Percentiles rank a stretch among this genome's conserved stretches.
phyloP scores from a whole-genome alignment of 2,113 vertebrate species.

The Crotalus viridis region DNA sequence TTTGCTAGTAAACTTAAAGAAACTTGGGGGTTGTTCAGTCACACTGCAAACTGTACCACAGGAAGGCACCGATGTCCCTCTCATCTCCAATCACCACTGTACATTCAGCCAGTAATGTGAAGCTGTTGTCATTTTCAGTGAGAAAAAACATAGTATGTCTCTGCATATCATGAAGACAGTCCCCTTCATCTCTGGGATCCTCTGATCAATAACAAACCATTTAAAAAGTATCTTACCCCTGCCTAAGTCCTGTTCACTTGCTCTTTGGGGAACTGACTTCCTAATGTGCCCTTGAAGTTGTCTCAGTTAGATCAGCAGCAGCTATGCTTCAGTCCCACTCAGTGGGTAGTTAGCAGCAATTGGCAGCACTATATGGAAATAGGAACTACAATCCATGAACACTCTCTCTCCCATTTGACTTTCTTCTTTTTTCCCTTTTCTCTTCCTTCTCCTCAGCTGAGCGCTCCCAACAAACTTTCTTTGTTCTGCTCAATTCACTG shows the following conservation, averaged over 20 bases:
- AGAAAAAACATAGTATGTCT: background rate
- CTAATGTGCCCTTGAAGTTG: background rate
- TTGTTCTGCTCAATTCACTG: background rate
- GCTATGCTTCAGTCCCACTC: background rate
- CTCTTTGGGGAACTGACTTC: background rate
- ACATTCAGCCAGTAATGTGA: background rate
- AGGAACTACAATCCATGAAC: background rate
- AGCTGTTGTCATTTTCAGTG: background rate
- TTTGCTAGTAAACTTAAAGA: background rate
- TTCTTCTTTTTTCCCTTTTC: background rate
- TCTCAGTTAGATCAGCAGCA: background rate
- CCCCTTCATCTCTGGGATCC: background rate
- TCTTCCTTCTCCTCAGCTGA: background rate
- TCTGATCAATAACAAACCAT: background rate
- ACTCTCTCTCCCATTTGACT: background rate
- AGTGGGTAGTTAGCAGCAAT: background rate
- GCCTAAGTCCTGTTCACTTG: background rate
- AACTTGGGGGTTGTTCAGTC: background rate
- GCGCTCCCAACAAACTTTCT: background rate
- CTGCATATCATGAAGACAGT: background rate
- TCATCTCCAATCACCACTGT: background rate
- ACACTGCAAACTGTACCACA: background rate
- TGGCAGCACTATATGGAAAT: background rate
- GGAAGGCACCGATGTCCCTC: background rate
- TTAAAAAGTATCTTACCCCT: background rate